Base-by-base conservation (phyloP, 2,888 invertebrate genomes). In the Halictus ligatus region DNA sequence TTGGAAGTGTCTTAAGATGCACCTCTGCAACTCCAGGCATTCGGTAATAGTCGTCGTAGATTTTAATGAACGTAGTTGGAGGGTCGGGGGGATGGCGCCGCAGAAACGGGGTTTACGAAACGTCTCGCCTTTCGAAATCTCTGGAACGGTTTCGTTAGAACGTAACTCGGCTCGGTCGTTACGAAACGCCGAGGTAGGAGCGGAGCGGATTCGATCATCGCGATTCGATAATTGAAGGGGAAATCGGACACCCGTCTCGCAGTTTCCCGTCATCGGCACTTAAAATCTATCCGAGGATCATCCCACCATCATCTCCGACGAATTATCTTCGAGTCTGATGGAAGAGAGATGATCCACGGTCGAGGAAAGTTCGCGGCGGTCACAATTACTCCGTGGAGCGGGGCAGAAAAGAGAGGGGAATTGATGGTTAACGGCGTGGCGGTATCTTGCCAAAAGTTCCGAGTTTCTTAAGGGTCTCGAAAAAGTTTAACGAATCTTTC, bases 171-270 rank as follows among this genome's bases (percentile, higher is more conserved):
- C 25, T 25, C 25, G 13, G 25, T 60, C 29, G 25, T 15, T 25
- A 29, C 60, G 1, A 25, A 13, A 25, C 13, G 25, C 15, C 60
- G 60, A 40, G 54, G 35, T 54, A 40, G n/a, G 12, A 18, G 50
- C 18, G 50, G 6, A 54, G 0, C 35, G 13, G 18, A 15, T 50
- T 43, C 60, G 40, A 75, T 60, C 21, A 54, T 54, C 21, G 6
- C 75, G 75, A 46, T 60, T 60, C 43, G 60, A 60, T 58, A 60
- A 60, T 75, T 43, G 75, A 75, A 60, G 60, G 25, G n/a, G 25
- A 75, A 75, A 75, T n/a, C 75, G 58, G 58, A 75, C 54, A 60
- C 54, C 54, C 21, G 60, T 58, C 40, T 18, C 35, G 35, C 1
- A 67, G 35, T 35, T 54, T 10, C 10, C 54, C 21, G 54, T 54